Percentiles rank a stretch among this genome's conserved stretches.
Evolutionary conservation across 1,140 invertebrate genomes (phyloP).

Genomic region (Hycleus cichorii): DNA sequence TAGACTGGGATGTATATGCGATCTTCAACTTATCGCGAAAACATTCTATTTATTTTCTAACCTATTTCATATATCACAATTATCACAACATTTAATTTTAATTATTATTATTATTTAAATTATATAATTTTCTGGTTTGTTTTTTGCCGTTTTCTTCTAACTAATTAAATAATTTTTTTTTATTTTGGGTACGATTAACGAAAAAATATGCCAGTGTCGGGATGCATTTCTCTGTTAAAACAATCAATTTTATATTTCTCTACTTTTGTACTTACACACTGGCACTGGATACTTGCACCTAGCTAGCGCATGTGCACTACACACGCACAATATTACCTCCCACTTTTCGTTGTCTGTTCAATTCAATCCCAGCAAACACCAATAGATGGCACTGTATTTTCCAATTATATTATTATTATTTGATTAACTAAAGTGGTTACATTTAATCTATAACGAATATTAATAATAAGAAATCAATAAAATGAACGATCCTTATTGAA

Average conservation of each 20-base stretch:
- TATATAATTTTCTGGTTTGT: neutral
- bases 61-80: constrained; percentile 34
- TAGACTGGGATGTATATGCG: constrained; percentile 25
- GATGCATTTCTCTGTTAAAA: constrained; percentile 36
- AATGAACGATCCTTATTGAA: too few species aligned
- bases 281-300: constrained; percentile 21
- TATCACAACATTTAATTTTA: constrained; percentile 38
- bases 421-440: too few species aligned
- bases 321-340: too few species aligned
- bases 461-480: too few species aligned
- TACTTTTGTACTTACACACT: constrained; percentile 24
- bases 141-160: too few species aligned
- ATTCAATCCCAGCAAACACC: too few species aligned
- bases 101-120: neutral
- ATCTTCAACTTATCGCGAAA: constrained; percentile 17
- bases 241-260: constrained; percentile 35
- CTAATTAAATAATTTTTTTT: constrained; percentile 2
- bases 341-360: too few species aligned
- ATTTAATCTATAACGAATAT: too few species aligned
- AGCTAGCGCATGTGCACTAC: constrained; percentile 19
- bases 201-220: constrained; percentile 29
- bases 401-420: too few species aligned
- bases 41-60: constrained; percentile 18
- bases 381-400: too few species aligned
- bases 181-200: constrained; percentile 12